These are phyloP conservation scores for Sclerodermus sp. DNA, from an alignment of 2,888 invertebrate genomes.

Conservation along the genomic window DNA sequence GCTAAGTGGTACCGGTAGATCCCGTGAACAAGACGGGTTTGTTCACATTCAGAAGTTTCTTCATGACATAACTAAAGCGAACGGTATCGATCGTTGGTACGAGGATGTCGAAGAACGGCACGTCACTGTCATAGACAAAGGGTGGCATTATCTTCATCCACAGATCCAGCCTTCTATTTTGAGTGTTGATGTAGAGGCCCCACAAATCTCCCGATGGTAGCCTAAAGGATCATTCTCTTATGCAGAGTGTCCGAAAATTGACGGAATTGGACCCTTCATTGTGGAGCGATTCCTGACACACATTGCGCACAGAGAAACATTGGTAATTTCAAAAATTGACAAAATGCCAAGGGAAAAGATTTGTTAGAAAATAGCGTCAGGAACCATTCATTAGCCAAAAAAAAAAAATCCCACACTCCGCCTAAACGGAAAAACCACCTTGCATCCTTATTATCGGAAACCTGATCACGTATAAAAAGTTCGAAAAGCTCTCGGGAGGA, in stretches of 20 bases:
- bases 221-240: slow-evolving; percentile 54
- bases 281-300: too few relatives aligned
- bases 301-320: too few relatives aligned
- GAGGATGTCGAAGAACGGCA: slow-evolving; percentile 85
- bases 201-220: slow-evolving; percentile 75
- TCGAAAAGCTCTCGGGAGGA: slow-evolving; percentile 72
- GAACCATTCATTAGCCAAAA: too few relatives aligned
- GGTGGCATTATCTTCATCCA: slow-evolving; percentile 80
- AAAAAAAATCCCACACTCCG: too few relatives aligned
- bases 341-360: too few relatives aligned
- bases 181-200: slow-evolving; percentile 75
- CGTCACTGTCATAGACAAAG: slow-evolving; percentile 70
- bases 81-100: slow-evolving; percentile 92
- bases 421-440: too few relatives aligned
- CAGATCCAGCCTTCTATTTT: slow-evolving; percentile 69
- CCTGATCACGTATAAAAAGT: slow-evolving; percentile 67
- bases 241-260: too few relatives aligned
- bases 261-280: too few relatives aligned
- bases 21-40: slow-evolving; percentile 88
- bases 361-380: too few relatives aligned
- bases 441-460: slow-evolving; percentile 71
- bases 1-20: slow-evolving; percentile 65
- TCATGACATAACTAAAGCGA: slow-evolving; percentile 79
- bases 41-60: slow-evolving; percentile 71
- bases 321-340: too few relatives aligned